Percentiles rank a stretch among this genome's conserved stretches.
phyloP scores from a whole-genome alignment of 1,140 invertebrate genomes.

The Hylaeus anthracinus region DNA sequence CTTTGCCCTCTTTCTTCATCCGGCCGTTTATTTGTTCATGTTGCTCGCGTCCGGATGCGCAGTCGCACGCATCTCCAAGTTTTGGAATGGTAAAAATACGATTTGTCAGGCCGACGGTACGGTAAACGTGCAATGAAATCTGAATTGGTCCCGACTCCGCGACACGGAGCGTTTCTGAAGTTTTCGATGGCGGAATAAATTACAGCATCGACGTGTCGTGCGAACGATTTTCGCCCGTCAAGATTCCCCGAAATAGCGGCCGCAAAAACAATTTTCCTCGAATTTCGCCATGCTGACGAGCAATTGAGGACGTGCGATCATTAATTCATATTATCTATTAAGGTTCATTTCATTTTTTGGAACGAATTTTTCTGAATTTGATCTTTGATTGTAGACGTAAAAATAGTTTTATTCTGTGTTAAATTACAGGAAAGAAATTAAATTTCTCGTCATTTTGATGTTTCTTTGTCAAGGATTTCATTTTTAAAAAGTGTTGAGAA shows the following conservation, averaged over 20 bases:
- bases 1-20: background rate
- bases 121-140: conserved; percentile 49
- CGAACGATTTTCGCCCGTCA: background rate
- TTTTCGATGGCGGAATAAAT: conserved; percentile 34
- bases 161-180: conserved; percentile 13
- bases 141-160: conserved; percentile 7
- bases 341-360: conserved; percentile 19
- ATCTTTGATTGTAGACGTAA: no score
- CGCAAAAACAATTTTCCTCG: background rate
- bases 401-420: no score
- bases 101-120: conserved; percentile 42
- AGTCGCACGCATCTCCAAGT: conserved; percentile 6
- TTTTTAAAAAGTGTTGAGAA: no score
- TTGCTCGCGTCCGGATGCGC: background rate
- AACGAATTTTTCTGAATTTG: no score
- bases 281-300: background rate
- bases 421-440: no score
- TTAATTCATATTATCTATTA: background rate
- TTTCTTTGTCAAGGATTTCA: no score
- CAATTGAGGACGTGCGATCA: background rate
- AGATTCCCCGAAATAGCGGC: background rate
- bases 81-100: conserved; percentile 38
- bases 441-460: no score
- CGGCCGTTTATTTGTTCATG: background rate
- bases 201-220: background rate